A percentile compares a stretch with the other conserved stretches of the same genome.
These are phyloP conservation scores for Pseudochromis fuscus DNA, from an alignment of 2,797 vertebrate genomes.

Conservation along the genomic window DNA sequence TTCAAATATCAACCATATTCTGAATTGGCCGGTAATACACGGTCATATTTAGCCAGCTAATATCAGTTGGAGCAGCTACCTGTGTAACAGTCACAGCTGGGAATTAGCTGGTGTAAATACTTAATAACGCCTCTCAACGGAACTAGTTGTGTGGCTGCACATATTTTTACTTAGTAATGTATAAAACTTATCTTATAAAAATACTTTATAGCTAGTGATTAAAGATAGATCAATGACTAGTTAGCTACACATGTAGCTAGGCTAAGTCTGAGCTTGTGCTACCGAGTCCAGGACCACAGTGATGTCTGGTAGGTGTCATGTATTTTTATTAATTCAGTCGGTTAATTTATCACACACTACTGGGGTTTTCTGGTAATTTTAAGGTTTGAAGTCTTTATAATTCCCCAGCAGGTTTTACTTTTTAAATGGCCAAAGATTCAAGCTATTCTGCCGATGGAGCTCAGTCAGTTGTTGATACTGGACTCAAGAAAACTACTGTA, in stretches of 20 bases:
- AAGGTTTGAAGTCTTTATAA: neutral
- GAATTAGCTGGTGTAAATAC: neutral
- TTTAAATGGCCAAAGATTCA: neutral
- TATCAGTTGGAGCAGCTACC: no score
- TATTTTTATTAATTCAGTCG: neutral
- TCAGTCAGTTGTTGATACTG: conserved; percentile 5
- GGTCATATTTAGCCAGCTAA: neutral
- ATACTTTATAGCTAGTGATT: no score
- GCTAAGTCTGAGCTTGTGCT: neutral
- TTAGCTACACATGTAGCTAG: neutral
- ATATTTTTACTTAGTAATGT: no score
- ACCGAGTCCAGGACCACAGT: neutral
- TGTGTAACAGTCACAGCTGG: neutral
- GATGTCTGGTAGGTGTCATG: no score
- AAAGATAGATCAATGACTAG: no score
- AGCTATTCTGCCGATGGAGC: neutral
- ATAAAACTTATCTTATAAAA: no score
- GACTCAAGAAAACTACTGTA: conserved; percentile 1
- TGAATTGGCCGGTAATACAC: neutral
- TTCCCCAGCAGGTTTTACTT: neutral
- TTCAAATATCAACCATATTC: no score
- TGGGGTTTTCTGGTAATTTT: neutral
- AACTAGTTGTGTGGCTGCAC: no score
- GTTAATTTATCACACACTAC: neutral
- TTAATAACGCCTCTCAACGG: neutral